These are phyloP conservation scores for Smittia sp. DNA, from an alignment of 2,888 invertebrate genomes.

Conservation along the genomic window DNA sequence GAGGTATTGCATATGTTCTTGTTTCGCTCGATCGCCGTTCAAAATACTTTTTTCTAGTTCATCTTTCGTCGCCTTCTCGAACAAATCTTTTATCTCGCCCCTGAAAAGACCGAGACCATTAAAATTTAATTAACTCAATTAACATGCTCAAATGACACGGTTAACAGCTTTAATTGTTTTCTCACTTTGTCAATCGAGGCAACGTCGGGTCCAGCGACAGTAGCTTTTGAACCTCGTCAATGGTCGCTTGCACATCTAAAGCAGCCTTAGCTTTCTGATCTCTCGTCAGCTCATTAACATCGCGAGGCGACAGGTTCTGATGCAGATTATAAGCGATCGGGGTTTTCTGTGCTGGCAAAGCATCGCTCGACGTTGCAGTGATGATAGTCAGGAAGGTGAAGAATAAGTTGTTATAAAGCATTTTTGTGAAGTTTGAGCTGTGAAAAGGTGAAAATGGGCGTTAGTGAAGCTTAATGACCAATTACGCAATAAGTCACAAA, in stretches of 20 bases:
- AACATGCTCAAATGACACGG: not conserved
- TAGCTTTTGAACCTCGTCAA: slow-evolving; percentile 52
- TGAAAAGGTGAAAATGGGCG: not conserved
- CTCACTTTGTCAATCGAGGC: slow-evolving; percentile 49
- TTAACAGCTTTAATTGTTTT: not conserved
- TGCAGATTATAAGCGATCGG: slow-evolving; percentile 30
- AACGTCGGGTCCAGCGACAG: slow-evolving; percentile 50
- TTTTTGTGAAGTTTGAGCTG: slow-evolving; percentile 13
- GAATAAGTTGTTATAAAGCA: not conserved
- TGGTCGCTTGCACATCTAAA: slow-evolving; percentile 50
- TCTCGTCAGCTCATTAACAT: slow-evolving; percentile 28
- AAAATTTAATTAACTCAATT: not conserved
- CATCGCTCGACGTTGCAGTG: not conserved
- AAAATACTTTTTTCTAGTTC: slow-evolving; percentile 52
- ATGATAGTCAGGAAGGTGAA: slow-evolving; percentile 6
- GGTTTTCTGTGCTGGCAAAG: slow-evolving; percentile 1
- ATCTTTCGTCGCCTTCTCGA: slow-evolving; percentile 53
- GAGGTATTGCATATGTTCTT: slow-evolving; percentile 52
- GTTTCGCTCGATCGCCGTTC: slow-evolving; percentile 51
- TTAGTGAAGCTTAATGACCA: not conserved
- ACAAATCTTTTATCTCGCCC: slow-evolving; percentile 54
- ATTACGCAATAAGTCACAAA: too few species aligned
- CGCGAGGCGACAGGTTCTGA: slow-evolving; percentile 23
- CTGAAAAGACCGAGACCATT: slow-evolving; percentile 42
- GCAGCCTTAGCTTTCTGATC: slow-evolving; percentile 38